A percentile compares a stretch with the other conserved stretches of the same genome.
These are phyloP conservation scores for Amazona guildingii DNA, from an alignment of 2,113 vertebrate genomes.

Conservation along the genomic window DNA sequence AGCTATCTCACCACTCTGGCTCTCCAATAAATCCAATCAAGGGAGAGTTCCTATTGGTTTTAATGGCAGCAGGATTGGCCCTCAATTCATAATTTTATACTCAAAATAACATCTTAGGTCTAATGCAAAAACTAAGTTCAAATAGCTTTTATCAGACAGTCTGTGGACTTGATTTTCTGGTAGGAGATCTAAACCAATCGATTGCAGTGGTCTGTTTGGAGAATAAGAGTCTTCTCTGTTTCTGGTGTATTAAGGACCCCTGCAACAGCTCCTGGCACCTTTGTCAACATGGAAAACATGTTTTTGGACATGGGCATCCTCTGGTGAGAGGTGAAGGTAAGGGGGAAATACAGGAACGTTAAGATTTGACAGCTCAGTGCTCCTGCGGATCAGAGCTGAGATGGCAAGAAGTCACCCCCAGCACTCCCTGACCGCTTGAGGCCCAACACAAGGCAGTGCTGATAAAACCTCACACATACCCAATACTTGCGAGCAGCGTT, in stretches of 20 bases:
- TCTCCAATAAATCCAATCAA: not conserved
- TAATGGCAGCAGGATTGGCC: not conserved
- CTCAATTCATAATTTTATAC: not conserved
- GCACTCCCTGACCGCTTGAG: not conserved
- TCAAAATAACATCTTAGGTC: not conserved
- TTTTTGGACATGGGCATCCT: not conserved
- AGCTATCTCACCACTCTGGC: not conserved
- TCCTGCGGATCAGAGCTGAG: not conserved
- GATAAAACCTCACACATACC: not conserved
- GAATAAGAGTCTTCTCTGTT: not conserved
- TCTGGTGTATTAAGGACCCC: not conserved
- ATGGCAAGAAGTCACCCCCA: not conserved
- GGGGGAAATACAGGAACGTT: not conserved
- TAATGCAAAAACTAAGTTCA: not conserved
- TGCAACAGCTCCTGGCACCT: not conserved
- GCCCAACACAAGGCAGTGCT: rapidly evolving
- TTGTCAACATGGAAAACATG: not conserved
- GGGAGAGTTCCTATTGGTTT: not conserved
- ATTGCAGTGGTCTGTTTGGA: not conserved
- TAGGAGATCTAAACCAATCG: not conserved
- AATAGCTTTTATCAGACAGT: not conserved
- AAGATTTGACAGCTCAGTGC: too few relatives aligned
- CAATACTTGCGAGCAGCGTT: not conserved
- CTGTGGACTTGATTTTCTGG: not conserved
- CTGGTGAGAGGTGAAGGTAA: not conserved